Base-by-base conservation (phyloP, 2,888 invertebrate genomes). In the Lysandra coridon region DNA sequence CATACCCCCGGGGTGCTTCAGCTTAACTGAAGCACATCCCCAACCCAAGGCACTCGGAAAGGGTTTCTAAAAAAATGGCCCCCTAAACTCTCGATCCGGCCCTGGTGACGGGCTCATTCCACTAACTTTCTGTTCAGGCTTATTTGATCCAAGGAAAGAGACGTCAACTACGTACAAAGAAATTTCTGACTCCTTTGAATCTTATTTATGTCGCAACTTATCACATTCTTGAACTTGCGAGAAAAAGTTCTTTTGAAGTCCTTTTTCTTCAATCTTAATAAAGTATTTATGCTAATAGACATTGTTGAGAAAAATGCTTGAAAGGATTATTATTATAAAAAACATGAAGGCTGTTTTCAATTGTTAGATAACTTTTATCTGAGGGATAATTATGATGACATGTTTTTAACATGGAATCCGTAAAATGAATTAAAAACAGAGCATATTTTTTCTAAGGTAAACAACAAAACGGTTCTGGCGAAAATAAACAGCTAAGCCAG, bases 71-170 rank as follows among this genome's bases (percentile, higher is more conserved):
- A 40, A 40, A 40, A 40, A 40, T 3, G 40, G 0, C 12, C 49
- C 10, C 10, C 2, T 12, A 12, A 49, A 49, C 49, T 49, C 49
- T 2, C 49, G 2, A 0, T 49, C 49, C 49, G 49, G 84, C 81
- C 82, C 62, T 69, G 75, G 79, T 79, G 81, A 82, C 81, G 80
- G 80, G 80, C 81, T 79, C 76, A 73, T 80, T 81, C 82, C 80
- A 78, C 79, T 79, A 80, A 80, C 80, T 80, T 81, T 81, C 81
- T 77, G 79, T 80, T 78, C 79, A 69, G 60, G 60, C 78, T 78
- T 57, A 76, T 76, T 76, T 53, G 76, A 53, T 49, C 10, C 4
- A 30, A n/a, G 75, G 14, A 49, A 76, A 53, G 17, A 53, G 76
- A 57, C 33, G 76, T 33, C 76, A 76, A 76, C 76, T 76, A 76